phyloP scores from a whole-genome alignment of 2,113 vertebrate genomes.

The Oxyura jamaicensis region DNA sequence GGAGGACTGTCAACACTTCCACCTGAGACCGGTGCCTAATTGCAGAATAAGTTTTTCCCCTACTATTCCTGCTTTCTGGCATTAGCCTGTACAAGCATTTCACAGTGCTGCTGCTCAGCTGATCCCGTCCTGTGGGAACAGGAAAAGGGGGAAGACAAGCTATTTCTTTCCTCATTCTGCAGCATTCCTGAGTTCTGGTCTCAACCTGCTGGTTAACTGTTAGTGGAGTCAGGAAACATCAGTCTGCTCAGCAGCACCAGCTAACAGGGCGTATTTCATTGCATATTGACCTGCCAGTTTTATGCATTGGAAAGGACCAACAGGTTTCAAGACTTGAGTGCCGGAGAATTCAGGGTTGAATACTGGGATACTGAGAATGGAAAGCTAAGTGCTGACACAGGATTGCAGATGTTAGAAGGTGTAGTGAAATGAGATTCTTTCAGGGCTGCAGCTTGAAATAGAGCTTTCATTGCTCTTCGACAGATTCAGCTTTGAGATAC shows the following conservation, averaged over 20 bases:
- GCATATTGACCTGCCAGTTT: neutral
- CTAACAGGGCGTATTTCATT: neutral
- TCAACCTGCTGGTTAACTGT: neutral
- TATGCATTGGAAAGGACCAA: neutral
- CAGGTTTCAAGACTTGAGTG: neutral
- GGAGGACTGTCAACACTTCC: neutral
- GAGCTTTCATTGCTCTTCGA: neutral
- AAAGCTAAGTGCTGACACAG: neutral
- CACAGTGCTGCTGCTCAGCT: neutral
- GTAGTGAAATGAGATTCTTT: neutral
- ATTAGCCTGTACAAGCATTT: neutral
- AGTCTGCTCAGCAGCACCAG: neutral
- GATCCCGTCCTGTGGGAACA: neutral
- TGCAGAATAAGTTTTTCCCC: neutral
- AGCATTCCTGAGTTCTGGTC: neutral
- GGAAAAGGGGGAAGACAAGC: neutral
- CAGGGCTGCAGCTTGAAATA: neutral
- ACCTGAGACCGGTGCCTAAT: neutral
- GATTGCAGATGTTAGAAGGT: neutral
- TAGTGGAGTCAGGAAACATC: neutral
- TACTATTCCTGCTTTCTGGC: neutral
- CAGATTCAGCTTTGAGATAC: neutral
- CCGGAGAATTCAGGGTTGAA: neutral
- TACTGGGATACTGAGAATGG: neutral
- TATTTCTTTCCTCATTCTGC: neutral